Evolutionary conservation across 2,797 vertebrate species (phyloP), one percentile per base, ranked within the genome.

Genomic region (Eleutherodactylus coqui): DNA sequence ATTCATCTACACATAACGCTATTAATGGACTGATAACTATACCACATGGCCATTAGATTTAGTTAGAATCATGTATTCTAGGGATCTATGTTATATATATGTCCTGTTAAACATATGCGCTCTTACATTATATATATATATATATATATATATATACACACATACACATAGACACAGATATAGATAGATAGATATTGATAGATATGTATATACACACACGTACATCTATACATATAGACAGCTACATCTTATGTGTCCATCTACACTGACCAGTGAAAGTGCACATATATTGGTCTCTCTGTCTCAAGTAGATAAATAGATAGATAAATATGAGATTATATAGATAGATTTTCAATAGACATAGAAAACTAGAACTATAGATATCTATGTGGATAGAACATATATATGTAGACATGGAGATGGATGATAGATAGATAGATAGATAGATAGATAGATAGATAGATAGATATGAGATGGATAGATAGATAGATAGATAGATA

Each of bases 401-500:
- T 43, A 43, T 43, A 43, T 49, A 49, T 49, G 14, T 49, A 49
- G 17, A 51, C 21, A 51, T 51, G 5, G 17, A 19, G 2, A 51
- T 51, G 4, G 2, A 9, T 9, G 24, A 58, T 21, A 78, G 21
- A 55, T 38, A 27, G 19, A 38, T 19, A 78, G 49, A 78, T 36
- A 77, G n/a, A 34, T 5, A 41, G 34, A n/a, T 32, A 47, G 55
- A 79, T 62, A 64, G 55, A 79, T 79, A 62, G 21, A 79, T 60
- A 60, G 17, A 60, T 27, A 75, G 21, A 47, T 49, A 75, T n/a
- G n/a, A 27, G 51, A 29, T 5, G 17, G 16, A 17, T 17, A 43
- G 43, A 45, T 45, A 79, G 51, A 79, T 79, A 60, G 19, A 60
- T 64, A 45, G 10, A 29, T 62, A 51, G n/a, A 11, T 60, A 13